Percentiles rank a stretch among this genome's conserved stretches.
These are phyloP conservation scores for Chondrilla cf. caribensis DNA, from an alignment of 37 sponge, comb jelly and placozoan species.

Conservation along the genomic window DNA sequence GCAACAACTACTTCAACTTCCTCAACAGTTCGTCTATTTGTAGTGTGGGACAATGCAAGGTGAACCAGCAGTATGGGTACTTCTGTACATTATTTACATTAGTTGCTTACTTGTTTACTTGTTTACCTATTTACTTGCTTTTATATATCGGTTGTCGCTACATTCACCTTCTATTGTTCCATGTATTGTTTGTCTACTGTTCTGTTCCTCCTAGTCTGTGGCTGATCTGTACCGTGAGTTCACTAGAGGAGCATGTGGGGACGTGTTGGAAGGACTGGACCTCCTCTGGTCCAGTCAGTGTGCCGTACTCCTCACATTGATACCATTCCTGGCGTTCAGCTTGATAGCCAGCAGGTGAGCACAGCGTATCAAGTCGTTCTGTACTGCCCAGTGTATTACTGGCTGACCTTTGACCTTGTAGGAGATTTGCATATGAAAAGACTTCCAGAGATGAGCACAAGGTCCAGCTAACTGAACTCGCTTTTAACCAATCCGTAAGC, in stretches of 20 bases:
- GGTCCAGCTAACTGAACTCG: not conserved
- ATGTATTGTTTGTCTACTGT: too few species aligned
- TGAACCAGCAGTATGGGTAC: too few species aligned
- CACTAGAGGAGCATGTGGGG: constrained; percentile 40
- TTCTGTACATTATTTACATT: not conserved
- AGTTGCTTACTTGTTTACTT: not conserved
- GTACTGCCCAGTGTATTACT: too few species aligned
- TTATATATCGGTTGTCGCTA: not conserved
- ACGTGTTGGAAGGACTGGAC: constrained; percentile 60
- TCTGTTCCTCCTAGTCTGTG: not conserved
- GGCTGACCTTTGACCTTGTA: not conserved
- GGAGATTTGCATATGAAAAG: not conserved
- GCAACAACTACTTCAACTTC: not conserved
- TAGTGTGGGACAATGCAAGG: not conserved
- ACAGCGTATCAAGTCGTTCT: too few species aligned
- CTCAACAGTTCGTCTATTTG: not conserved
- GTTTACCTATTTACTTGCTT: not conserved
- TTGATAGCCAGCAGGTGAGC: not conserved
- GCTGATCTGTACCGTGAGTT: constrained; percentile 23
- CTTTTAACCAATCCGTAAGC: not conserved
- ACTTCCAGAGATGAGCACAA: not conserved
- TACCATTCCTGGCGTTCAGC: not conserved
- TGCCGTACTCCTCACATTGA: constrained; percentile 13
- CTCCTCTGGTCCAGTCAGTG: constrained; percentile 53
- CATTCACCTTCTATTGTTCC: not conserved